Conservation (phyloP, 2,888 invertebrate genomes). For the Drosophila birchii region DNA sequence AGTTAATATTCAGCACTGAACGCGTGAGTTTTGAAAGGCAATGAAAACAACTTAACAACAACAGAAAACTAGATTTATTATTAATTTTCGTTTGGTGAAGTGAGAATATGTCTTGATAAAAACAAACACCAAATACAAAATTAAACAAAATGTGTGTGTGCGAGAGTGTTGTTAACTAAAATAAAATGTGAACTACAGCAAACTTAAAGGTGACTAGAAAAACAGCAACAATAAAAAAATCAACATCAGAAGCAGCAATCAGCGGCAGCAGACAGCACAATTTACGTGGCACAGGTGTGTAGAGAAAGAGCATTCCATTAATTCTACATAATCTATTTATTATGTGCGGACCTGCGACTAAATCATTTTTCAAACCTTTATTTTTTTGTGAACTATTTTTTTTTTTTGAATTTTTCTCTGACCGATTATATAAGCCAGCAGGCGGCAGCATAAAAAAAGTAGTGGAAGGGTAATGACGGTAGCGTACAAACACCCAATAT, state of each 20-base stretch:
- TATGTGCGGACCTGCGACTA: slow-evolving; percentile 27
- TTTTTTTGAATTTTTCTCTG: slow-evolving; percentile 1
- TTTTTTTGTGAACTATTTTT: neutral
- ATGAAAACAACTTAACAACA: slow-evolving; percentile 1
- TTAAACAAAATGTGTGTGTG: slow-evolving; percentile 20
- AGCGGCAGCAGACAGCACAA: slow-evolving; percentile 41
- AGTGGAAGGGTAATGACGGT: slow-evolving; percentile 46
- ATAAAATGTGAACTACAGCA: slow-evolving; percentile 33
- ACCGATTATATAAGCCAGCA: slow-evolving; percentile 64
- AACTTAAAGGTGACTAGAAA: slow-evolving; percentile 52
- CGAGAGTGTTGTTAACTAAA: slow-evolving; percentile 46
- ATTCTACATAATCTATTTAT: slow-evolving; percentile 66
- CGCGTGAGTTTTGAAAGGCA: slow-evolving; percentile 51
- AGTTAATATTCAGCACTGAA: slow-evolving; percentile 64
- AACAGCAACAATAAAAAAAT: slow-evolving; percentile 10
- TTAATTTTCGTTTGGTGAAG: slow-evolving; percentile 41
- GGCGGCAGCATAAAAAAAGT: slow-evolving; percentile 45
- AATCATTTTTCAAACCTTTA: slow-evolving; percentile 26
- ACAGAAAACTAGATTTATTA: slow-evolving; percentile 35
- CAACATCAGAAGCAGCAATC: neutral
- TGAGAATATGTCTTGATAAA: slow-evolving; percentile 18
- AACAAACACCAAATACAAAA: slow-evolving; percentile 8
- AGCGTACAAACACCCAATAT: slow-evolving; percentile 48
- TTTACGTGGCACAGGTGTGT: slow-evolving; percentile 78
- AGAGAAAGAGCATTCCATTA: slow-evolving; percentile 63